Evolutionary conservation across 2,888 invertebrate genomes (phyloP).

Genomic region (Pteria penguin): DNA sequence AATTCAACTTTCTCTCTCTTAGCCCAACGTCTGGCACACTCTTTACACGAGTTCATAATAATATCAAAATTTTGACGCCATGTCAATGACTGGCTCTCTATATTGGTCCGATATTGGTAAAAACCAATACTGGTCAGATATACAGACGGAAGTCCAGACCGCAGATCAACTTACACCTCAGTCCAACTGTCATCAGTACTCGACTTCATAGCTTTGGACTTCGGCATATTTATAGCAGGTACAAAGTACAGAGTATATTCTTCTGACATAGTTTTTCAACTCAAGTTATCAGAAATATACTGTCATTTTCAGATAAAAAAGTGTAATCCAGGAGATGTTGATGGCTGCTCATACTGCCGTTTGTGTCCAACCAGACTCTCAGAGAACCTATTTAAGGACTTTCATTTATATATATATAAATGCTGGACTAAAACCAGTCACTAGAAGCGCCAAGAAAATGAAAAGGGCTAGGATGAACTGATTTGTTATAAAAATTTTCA

Average conservation of each 20-base stretch:
- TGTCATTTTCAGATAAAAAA: conserved; percentile 12
- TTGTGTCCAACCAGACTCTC: background rate
- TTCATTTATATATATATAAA: too few species aligned
- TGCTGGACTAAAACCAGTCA: too few species aligned
- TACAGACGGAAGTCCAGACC: conserved; percentile 49
- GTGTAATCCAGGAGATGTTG: background rate
- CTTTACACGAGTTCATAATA: too few species aligned
- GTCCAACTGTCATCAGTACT: conserved; percentile 34
- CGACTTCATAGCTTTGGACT: conserved; percentile 40
- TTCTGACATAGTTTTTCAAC: conserved; percentile 7
- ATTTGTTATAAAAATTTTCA: too few species aligned
- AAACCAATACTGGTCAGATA: conserved; percentile 34
- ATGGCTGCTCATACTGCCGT: conserved; percentile 9
- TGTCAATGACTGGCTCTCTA: too few species aligned
- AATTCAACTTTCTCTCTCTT: too few species aligned
- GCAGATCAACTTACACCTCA: conserved; percentile 39
- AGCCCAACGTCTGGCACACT: too few species aligned
- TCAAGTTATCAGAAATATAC: background rate
- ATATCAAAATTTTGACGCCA: too few species aligned
- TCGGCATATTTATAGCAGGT: conserved; percentile 39
- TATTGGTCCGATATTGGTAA: too few species aligned
- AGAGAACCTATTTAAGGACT: background rate
- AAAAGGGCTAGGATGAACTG: too few species aligned
- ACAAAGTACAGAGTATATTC: too few species aligned
- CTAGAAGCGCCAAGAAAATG: too few species aligned